A percentile compares a stretch with the other conserved stretches of the same genome.
These are phyloP conservation scores for Drymodes brunneopygia DNA, from an alignment of 2,113 vertebrate genomes.

Conservation along the genomic window DNA sequence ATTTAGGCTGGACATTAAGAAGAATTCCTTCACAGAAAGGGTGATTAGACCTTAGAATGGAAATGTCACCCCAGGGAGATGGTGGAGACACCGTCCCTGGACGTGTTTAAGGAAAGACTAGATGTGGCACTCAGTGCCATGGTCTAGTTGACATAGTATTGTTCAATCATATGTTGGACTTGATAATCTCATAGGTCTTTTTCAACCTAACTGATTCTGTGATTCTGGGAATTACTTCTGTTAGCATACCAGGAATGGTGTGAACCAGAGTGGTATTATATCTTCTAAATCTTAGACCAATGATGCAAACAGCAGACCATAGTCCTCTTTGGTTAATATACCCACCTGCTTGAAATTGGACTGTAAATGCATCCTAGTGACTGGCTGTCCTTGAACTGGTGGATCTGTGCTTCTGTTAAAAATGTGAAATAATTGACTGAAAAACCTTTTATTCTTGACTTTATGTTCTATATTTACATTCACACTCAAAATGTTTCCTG, in stretches of 20 bases:
- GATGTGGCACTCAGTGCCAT: background rate
- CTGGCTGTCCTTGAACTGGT: background rate
- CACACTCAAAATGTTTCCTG: background rate
- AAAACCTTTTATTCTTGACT: background rate
- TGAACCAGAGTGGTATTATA: background rate
- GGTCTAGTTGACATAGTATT: background rate
- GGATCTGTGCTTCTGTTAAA: background rate
- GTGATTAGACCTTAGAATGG: background rate
- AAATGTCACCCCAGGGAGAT: background rate
- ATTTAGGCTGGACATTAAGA: background rate
- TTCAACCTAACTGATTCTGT: background rate
- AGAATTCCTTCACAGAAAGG: background rate
- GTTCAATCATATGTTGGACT: background rate
- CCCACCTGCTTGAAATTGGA: background rate
- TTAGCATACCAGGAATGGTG: background rate
- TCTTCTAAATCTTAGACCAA: background rate
- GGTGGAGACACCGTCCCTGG: background rate
- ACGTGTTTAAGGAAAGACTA: background rate
- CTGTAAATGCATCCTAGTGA: background rate
- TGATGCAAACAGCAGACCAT: background rate
- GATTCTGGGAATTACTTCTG: background rate
- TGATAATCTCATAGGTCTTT: background rate
- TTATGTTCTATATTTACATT: background rate
- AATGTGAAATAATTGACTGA: background rate
- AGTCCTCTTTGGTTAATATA: background rate